Evolutionary conservation across 2,113 vertebrate species (phyloP), one percentile per base, ranked within the genome.

Genomic region (Diadophis punctatus): DNA sequence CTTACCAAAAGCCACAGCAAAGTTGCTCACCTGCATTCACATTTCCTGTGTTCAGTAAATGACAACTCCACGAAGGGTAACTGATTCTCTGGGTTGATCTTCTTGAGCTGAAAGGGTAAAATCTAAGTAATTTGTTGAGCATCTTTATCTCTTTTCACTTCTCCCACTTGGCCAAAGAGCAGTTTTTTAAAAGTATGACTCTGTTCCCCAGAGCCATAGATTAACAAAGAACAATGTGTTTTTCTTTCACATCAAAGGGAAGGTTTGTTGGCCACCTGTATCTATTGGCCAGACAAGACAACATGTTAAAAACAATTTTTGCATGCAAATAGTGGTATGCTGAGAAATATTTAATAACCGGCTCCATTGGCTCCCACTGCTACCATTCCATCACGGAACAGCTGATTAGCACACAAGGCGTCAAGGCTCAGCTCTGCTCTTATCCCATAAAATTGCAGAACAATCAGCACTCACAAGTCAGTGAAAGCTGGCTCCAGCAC

Each of bases 1-100:
- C n/a, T 27, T 49, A 58, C n/a, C 91, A 16, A 68, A 68, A 2
- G 89, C 48, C 16, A 68, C 52, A 43, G 53, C 52, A 20, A 52
- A n/a, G 88, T 60, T 85, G 60, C 94, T 49, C 96, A 98, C 98
- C 97, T 97, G 97, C 98, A 98, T 51, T 96, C 96, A 8, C 98
- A 98, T 86, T 91, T 87, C 68, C 94, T 96, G 30, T 98, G 97
- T 93, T 98, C 97, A 0, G 94, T 96, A 95, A 98, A 98, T 0
- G 86, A 56, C 96, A 98, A 93, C 94, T 98, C 97, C 95, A 97
- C 97, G 0, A 97, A 97, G 39, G 96, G 96, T 27, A 95, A 93
- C 55, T 89, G 95, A 16, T 95, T 94, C 0, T 91, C 96, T 23
- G 96, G 93, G 48, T 95, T 95, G 95, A 98, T 97, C 97, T 97